Percentiles rank a stretch among this genome's conserved stretches.
Conservation (phyloP, 2,888 invertebrate genomes). For the Eumacrocentrus americanus region DNA sequence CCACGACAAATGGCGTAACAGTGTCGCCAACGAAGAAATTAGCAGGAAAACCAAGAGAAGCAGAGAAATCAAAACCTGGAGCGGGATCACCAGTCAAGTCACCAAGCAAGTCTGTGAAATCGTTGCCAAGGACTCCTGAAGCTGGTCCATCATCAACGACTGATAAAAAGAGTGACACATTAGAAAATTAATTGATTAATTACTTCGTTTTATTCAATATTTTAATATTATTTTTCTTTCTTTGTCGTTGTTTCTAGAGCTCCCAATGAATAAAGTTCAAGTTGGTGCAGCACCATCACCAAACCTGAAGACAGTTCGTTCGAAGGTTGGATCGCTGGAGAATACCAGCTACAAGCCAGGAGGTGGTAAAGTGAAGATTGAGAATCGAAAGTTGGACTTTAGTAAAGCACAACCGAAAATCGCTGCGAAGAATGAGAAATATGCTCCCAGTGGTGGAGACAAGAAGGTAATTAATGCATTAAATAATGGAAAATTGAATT, state of each 20-base stretch:
- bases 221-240: neutral
- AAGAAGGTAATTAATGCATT: constrained; percentile 87
- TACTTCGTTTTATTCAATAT: constrained; percentile 4
- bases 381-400: constrained; percentile 84
- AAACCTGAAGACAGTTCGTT: constrained; percentile 88
- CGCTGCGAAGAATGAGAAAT: constrained; percentile 89
- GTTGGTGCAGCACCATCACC: constrained; percentile 92
- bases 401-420: constrained; percentile 85
- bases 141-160: constrained; percentile 64
- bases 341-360: constrained; percentile 89
- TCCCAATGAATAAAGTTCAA: constrained; percentile 93
- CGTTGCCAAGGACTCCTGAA: constrained; percentile 75
- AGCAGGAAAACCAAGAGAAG: constrained; percentile 64
- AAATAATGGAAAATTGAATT: no score
- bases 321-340: constrained; percentile 91
- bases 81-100: constrained; percentile 63
- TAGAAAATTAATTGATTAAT: constrained; percentile 12
- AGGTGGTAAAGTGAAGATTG: constrained; percentile 87
- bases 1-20: constrained; percentile 70
- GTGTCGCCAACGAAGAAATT: constrained; percentile 74
- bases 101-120: constrained; percentile 67
- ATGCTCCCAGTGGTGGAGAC: constrained; percentile 85
- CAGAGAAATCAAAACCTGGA: constrained; percentile 59
- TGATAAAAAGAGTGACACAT: constrained; percentile 74
- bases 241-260: constrained; percentile 64